Percentiles rank a stretch among this genome's conserved stretches.
These are phyloP conservation scores for Phainopepla nitens DNA, from an alignment of 2,113 vertebrate genomes.

Conservation along the genomic window DNA sequence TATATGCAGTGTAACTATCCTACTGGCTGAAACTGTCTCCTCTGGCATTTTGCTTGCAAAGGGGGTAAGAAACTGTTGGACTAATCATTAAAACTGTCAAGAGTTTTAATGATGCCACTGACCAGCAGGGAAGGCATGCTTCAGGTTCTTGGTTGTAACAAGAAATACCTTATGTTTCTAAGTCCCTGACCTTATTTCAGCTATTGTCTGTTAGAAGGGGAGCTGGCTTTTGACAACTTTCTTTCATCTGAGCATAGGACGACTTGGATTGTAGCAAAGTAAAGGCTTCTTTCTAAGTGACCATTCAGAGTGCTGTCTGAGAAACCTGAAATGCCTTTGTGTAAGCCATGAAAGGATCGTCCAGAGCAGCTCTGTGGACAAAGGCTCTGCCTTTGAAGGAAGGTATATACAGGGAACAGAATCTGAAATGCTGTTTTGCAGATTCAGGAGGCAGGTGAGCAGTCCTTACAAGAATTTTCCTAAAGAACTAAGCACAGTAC, in stretches of 20 bases:
- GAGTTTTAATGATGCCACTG: background rate
- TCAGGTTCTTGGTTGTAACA: background rate
- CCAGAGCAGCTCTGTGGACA: background rate
- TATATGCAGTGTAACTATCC: background rate
- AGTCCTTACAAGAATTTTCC: background rate
- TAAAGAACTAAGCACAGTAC: background rate
- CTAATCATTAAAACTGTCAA: background rate
- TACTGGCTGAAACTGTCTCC: background rate
- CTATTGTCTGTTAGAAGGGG: background rate
- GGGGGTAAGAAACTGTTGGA: background rate
- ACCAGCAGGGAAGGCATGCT: background rate
- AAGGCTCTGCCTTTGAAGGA: background rate
- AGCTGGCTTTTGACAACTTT: background rate
- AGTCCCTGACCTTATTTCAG: slow-evolving; percentile 7
- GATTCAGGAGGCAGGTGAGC: background rate
- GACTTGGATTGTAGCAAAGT: background rate
- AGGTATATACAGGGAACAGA: background rate
- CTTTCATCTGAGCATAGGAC: background rate
- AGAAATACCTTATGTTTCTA: background rate
- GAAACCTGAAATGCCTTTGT: background rate
- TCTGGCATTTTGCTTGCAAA: background rate
- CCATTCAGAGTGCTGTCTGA: background rate
- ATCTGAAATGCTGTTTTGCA: background rate
- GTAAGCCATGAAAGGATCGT: background rate
- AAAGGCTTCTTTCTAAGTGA: background rate